Percentiles rank a stretch among this genome's conserved stretches.
Conservation (phyloP, 2,888 invertebrate genomes). For the Pammene aurita region DNA sequence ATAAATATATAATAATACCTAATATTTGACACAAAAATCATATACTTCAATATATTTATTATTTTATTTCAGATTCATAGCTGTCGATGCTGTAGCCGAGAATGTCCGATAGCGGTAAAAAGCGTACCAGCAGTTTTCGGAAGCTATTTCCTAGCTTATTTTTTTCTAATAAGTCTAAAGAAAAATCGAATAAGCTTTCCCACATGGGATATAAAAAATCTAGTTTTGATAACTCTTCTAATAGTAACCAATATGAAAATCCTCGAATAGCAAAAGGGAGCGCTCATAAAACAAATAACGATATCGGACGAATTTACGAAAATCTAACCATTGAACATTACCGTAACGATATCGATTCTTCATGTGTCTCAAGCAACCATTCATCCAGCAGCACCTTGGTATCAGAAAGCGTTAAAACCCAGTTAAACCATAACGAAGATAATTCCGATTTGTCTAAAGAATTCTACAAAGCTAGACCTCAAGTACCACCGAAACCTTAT, state of each 20-base stretch:
- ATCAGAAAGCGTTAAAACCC: slow-evolving; percentile 63
- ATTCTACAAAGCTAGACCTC: slow-evolving; percentile 57
- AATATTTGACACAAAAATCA: too few relatives aligned
- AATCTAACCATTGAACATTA: slow-evolving; percentile 59
- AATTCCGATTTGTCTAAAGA: slow-evolving; percentile 1
- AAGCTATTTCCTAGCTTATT: slow-evolving; percentile 72
- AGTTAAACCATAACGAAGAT: slow-evolving; percentile 40
- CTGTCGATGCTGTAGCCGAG: slow-evolving; percentile 36
- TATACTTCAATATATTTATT: too few relatives aligned
- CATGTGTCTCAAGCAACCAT: slow-evolving; percentile 59
- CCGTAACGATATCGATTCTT: slow-evolving; percentile 53
- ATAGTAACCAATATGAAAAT: slow-evolving; percentile 69
- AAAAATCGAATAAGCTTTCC: slow-evolving; percentile 59
- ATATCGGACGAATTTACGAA: slow-evolving; percentile 72
- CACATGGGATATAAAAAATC: slow-evolving; percentile 44
- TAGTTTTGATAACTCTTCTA: slow-evolving; percentile 45
- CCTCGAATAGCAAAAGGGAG: slow-evolving; percentile 60
- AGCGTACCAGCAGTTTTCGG: slow-evolving; percentile 69
- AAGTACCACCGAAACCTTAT: slow-evolving; percentile 51
- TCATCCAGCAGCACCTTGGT: slow-evolving; percentile 75
- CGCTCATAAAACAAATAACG: slow-evolving; percentile 47
- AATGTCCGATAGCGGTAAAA: slow-evolving; percentile 69
- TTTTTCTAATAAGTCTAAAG: slow-evolving; percentile 66
- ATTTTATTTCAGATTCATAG: slow-evolving; percentile 49
- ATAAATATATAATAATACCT: too few relatives aligned